These are phyloP conservation scores for Melopsittacus undulatus DNA, from an alignment of 2,797 vertebrate genomes.

Conservation along the genomic window DNA sequence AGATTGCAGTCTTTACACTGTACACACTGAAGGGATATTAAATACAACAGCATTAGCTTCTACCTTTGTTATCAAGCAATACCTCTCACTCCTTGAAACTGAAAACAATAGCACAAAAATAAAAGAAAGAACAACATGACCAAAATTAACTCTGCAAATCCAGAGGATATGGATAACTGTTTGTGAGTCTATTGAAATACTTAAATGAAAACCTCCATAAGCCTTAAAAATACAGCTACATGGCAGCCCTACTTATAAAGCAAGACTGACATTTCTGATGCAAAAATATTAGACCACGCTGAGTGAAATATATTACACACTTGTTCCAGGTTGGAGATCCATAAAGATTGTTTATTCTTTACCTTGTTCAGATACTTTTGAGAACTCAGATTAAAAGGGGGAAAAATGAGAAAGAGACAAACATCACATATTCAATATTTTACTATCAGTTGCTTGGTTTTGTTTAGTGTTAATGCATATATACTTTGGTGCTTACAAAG, in stretches of 20 bases:
- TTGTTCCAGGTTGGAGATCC: background rate
- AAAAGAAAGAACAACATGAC: constrained; percentile 5
- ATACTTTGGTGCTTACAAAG: constrained; percentile 77
- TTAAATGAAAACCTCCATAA: constrained; percentile 27
- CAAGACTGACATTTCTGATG: constrained; percentile 15
- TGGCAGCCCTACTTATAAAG: background rate
- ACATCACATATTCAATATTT: constrained; percentile 44
- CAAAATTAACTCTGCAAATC: constrained; percentile 26
- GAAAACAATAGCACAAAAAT: constrained; percentile 50
- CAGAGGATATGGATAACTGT: constrained; percentile 5
- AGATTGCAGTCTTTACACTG: constrained; percentile 53
- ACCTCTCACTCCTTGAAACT: constrained; percentile 38
- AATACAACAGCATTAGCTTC: constrained; percentile 60
- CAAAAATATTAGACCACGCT: constrained; percentile 8
- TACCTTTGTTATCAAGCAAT: constrained; percentile 57
- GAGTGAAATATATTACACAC: background rate
- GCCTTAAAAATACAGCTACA: constrained; percentile 5
- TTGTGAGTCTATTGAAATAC: background rate
- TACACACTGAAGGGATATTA: constrained; percentile 45
- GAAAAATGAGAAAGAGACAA: background rate
- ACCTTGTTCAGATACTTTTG: constrained; percentile 8
- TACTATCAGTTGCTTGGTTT: constrained; percentile 74
- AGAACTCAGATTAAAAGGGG: background rate
- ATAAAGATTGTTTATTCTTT: constrained; percentile 27
- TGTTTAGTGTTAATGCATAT: constrained; percentile 78